Evolutionary conservation across 2,113 vertebrate species (phyloP).

Genomic region (Vicugna pacos): DNA sequence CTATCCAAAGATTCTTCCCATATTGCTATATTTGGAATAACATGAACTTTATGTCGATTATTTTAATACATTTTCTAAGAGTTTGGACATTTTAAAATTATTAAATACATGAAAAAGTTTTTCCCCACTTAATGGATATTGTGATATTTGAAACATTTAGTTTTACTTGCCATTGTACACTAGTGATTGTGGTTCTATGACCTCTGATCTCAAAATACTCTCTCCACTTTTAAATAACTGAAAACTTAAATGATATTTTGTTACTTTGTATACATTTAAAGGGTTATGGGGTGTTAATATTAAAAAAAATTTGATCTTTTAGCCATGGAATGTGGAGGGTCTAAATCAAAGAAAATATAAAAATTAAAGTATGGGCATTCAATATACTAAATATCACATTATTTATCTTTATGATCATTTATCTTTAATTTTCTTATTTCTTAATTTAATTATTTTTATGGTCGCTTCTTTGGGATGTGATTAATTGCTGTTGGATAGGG

Average conservation of each 20-base stretch:
- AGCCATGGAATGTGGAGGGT: background rate
- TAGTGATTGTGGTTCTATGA: background rate
- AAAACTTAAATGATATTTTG: background rate
- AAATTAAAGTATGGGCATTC: background rate
- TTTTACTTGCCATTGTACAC: background rate
- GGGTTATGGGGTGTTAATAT: background rate
- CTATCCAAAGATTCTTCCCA: background rate
- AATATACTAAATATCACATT: background rate
- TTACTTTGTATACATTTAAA: background rate
- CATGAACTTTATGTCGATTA: background rate
- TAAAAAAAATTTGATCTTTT: constrained; percentile 32
- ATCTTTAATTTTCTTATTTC: too few relatives aligned
- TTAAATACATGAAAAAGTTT: background rate
- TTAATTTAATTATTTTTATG: background rate
- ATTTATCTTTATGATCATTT: background rate
- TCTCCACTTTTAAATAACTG: background rate
- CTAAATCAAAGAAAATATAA: background rate
- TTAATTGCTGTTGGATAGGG: background rate
- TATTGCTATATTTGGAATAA: background rate
- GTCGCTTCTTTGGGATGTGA: background rate
- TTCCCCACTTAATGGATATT: background rate
- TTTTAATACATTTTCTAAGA: background rate
- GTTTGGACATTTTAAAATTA: background rate
- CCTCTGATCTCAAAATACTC: background rate
- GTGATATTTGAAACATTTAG: background rate